A percentile compares a stretch with the other conserved stretches of the same genome.
phyloP scores from a whole-genome alignment of 1,140 invertebrate species.

The Habropoda laboriosa region DNA sequence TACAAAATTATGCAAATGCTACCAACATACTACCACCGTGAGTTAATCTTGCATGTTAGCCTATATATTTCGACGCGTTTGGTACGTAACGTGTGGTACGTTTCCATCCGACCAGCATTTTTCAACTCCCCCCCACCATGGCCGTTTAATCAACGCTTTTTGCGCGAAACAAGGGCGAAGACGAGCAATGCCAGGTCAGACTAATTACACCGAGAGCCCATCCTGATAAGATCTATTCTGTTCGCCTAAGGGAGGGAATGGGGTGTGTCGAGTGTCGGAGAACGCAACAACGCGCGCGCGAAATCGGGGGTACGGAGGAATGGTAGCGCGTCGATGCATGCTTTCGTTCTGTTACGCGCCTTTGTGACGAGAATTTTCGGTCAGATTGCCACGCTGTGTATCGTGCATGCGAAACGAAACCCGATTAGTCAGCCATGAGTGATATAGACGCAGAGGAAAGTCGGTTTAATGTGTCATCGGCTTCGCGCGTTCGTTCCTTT shows the following conservation, averaged over 20 bases:
- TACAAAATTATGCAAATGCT: constrained; percentile 18
- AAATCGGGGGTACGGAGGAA: not conserved
- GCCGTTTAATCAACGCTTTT: not conserved
- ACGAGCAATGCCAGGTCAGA: not conserved
- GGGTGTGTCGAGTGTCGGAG: constrained; percentile 36
- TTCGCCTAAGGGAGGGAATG: not conserved
- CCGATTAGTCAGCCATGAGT: constrained; percentile 44
- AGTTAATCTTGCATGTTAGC: not conserved
- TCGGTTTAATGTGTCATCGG: not conserved
- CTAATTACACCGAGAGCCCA: constrained; percentile 44
- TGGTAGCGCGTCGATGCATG: not conserved
- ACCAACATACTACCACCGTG: not conserved
- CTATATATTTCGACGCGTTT: not conserved
- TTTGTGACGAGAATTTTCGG: constrained; percentile 23
- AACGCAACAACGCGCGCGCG: not conserved
- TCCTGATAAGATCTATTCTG: constrained; percentile 6
- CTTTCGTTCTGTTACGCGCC: not conserved
- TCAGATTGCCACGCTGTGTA: constrained; percentile 12
- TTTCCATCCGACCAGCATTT: not conserved
- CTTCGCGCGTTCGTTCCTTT: not conserved
- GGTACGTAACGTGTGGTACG: not conserved
- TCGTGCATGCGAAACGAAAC: constrained; percentile 26
- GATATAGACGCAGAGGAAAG: constrained; percentile 33
- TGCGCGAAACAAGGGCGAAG: not conserved
- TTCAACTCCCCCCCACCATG: too few species aligned